A percentile compares a stretch with the other conserved stretches of the same genome.
Evolutionary conservation across 2,888 invertebrate species (phyloP).

Genomic region (Latrodectus hesperus): DNA sequence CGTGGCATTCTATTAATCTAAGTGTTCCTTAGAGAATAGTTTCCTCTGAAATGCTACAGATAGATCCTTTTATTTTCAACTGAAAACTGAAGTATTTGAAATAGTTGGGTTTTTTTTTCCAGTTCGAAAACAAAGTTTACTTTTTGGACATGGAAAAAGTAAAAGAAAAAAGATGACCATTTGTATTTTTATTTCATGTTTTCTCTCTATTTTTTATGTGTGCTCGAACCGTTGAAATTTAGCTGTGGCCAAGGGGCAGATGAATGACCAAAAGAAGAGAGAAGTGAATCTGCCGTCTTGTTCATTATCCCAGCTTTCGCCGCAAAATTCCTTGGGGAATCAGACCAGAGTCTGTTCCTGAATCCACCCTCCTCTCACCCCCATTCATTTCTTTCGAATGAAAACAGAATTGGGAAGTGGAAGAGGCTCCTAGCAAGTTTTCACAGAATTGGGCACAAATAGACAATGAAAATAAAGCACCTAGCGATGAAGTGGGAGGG

Average conservation of each 20-base stretch:
- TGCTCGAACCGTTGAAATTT: not conserved
- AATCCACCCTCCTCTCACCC: not conserved
- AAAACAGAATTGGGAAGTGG: not conserved
- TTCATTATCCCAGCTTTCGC: conserved; percentile 3
- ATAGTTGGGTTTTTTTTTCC: not conserved
- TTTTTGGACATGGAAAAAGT: not conserved
- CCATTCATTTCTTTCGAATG: not conserved
- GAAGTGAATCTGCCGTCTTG: not conserved
- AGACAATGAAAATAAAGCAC: conserved; percentile 32
- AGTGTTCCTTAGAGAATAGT: too few relatives aligned
- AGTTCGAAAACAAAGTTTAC: not conserved
- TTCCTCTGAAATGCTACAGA: not conserved
- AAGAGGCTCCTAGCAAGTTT: conserved; percentile 11
- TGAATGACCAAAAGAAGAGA: not conserved
- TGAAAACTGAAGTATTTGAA: not conserved
- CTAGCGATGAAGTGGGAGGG: not conserved
- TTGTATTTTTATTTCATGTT: not conserved
- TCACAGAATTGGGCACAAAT: conserved; percentile 13
- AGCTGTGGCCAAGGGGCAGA: not conserved
- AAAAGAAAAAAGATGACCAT: not conserved
- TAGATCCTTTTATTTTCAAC: not conserved
- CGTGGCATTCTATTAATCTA: too few relatives aligned
- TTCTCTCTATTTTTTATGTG: not conserved
- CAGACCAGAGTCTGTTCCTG: not conserved
- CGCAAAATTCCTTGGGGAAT: conserved; percentile 6